These are phyloP conservation scores for Sisor rabdophorus DNA, from an alignment of 2,113 vertebrate species.

Conservation along the genomic window DNA sequence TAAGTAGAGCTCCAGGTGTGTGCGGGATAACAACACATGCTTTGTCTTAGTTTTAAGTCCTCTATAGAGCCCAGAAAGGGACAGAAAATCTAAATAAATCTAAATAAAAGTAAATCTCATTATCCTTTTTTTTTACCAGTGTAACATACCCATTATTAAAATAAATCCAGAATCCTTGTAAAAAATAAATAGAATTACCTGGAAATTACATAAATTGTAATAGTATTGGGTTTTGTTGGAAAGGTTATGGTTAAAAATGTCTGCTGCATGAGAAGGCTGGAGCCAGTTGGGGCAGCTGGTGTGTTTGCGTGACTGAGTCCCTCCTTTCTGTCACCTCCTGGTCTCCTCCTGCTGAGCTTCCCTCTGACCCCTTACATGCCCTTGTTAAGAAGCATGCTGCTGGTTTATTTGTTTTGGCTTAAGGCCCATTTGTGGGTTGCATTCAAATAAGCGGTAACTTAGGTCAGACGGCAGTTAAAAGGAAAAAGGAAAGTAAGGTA, in stretches of 20 bases:
- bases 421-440: slow-evolving; percentile 62
- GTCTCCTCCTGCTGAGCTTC: slow-evolving; percentile 27
- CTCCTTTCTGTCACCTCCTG: slow-evolving; percentile 66
- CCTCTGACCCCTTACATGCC: slow-evolving; percentile 62
- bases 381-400: slow-evolving; percentile 65
- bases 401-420: slow-evolving; percentile 73
- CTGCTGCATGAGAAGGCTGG: slow-evolving; percentile 71
- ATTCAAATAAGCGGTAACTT: slow-evolving; percentile 48
- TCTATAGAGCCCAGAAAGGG: background rate
- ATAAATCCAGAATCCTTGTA: background rate
- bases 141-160: background rate
- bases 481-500: background rate
- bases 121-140: background rate
- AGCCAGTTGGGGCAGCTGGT: slow-evolving; percentile 67
- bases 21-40: background rate
- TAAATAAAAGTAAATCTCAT: background rate
- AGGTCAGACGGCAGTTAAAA: background rate
- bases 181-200: background rate
- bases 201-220: slow-evolving; percentile 59
- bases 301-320: slow-evolving; percentile 72
- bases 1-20: background rate
- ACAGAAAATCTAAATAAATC: too few species aligned
- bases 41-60: background rate
- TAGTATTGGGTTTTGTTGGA: slow-evolving; percentile 63
- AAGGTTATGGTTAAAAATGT: slow-evolving; percentile 60